Evolutionary conservation across 2,797 vertebrate species (phyloP), one percentile per base, ranked within the genome.

Genomic region (Pseudochirops cupreus): DNA sequence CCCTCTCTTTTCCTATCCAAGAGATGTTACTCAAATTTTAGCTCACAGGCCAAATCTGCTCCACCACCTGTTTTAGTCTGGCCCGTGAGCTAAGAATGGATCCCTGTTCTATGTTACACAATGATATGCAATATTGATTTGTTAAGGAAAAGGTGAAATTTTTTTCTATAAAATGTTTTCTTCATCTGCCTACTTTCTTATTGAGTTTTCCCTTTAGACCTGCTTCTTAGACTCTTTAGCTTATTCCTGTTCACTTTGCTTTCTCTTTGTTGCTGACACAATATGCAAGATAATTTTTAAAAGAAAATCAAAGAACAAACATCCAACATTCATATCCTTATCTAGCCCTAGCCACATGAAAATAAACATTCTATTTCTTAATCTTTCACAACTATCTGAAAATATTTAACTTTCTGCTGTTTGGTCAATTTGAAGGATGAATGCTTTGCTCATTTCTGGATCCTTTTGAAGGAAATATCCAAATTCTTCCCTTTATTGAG

Each of bases 341-440:
- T 82, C 39, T 82, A 46, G n/a, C 18, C 74, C 18, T 46, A 24
- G 39, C 39, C 74, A 46, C 67, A 39, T 39, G 74, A 82, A 82
- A 46, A 82, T 82, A 82, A 82, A 82, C 74, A 82, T 82, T 82
- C 21, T 21, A 82, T 82, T 46, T 82, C 74, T 82, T 82, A 67
- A 46, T 82, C 74, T 82, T 26, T 82, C 74, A 82, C 46, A 82
- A 11, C 74, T 46, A 82, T 82, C 74, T 82, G 74, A 82, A 82
- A 82, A 82, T 82, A 82, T 82, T 82, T 82, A 82, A 82, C 74
- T 82, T 82, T 82, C n/a, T 82, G 74, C 7, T 82, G 21, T 82
- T 82, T 82, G 39, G 39, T 82, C 39, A 82, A 46, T 46, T 82
- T 82, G 74, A 82, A 82, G 21, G 74, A 46, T 46, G 74, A 82